A percentile compares a stretch with the other conserved stretches of the same genome.
phyloP scores from a whole-genome alignment of 2,888 invertebrate species.

The Dromius quadrimaculatus region DNA sequence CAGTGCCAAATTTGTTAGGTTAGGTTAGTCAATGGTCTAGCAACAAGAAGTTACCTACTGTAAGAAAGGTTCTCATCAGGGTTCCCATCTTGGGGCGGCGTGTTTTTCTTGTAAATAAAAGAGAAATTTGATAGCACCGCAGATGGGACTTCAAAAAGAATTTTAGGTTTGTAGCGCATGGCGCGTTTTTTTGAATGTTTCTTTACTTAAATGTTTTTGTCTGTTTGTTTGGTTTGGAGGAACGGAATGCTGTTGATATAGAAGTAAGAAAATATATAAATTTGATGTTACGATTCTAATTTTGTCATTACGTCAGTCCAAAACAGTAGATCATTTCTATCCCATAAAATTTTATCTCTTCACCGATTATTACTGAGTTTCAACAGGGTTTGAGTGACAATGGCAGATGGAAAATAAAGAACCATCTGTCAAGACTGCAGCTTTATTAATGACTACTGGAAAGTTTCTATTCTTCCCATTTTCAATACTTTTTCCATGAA shows the following conservation, averaged over 20 bases:
- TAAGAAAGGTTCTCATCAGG: slow-evolving; percentile 29
- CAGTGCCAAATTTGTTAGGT: slow-evolving; percentile 54
- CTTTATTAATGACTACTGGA: slow-evolving; percentile 48
- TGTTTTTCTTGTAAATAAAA: slow-evolving; percentile 56
- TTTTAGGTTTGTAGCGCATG: neutral
- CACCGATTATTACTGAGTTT: too few relatives aligned
- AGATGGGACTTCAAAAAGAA: slow-evolving; percentile 32
- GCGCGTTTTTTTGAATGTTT: slow-evolving; percentile 32
- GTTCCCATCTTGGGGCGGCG: slow-evolving; percentile 49
- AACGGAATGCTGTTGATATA: slow-evolving; percentile 40
- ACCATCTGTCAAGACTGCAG: slow-evolving; percentile 18
- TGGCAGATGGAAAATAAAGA: slow-evolving; percentile 38
- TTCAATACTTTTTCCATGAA: slow-evolving; percentile 47
- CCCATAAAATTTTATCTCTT: too few relatives aligned
- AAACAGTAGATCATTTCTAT: too few relatives aligned
- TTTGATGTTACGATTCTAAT: slow-evolving; percentile 42
- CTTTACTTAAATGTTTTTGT: slow-evolving; percentile 11
- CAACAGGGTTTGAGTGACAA: slow-evolving; percentile 35
- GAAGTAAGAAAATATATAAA: slow-evolving; percentile 40
- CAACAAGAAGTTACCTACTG: slow-evolving; percentile 35
- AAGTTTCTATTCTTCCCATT: slow-evolving; percentile 41
- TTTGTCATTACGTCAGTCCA: too few relatives aligned
- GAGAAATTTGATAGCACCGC: slow-evolving; percentile 53
- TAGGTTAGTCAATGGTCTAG: slow-evolving; percentile 48
- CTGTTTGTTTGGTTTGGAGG: slow-evolving; percentile 42